These are phyloP conservation scores for Heteractis magnifica DNA, from an alignment of 92 coral and sea anemone species.

Conservation along the genomic window DNA sequence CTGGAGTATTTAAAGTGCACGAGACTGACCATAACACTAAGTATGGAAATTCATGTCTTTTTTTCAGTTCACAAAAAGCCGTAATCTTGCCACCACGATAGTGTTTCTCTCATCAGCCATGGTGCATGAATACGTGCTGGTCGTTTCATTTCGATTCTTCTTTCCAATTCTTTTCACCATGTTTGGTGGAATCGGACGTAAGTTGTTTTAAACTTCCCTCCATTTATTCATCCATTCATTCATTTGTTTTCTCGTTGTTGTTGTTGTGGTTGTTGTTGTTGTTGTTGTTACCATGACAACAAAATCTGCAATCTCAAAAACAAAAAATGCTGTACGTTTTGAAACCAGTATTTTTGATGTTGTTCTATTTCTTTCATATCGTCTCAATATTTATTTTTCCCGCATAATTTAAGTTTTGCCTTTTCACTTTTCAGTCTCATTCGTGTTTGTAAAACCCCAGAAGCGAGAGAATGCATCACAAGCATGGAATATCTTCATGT, in stretches of 20 bases:
- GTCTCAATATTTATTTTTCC: not conserved
- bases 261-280: no score
- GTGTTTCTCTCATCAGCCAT: conserved; percentile 85
- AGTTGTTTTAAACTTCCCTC: conserved; percentile 13
- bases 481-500: conserved; percentile 91
- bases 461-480: conserved; percentile 69
- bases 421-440: conserved; percentile 64
- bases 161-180: conserved; percentile 81
- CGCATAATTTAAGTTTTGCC: not conserved
- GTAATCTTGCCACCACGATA: conserved; percentile 64
- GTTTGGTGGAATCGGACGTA: conserved; percentile 94
- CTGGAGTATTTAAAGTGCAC: no score
- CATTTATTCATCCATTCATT: not conserved
- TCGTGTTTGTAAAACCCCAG: conserved; percentile 80
- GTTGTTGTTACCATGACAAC: no score
- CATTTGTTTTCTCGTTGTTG: not conserved
- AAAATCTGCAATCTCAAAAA: no score
- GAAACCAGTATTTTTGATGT: no score
- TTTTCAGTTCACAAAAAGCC: conserved; percentile 57
- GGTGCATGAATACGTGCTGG: conserved; percentile 88
- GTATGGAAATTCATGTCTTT: not conserved
- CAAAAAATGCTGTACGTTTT: no score
- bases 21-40: not conserved
- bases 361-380: not conserved
- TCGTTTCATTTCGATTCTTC: conserved; percentile 83